Percentiles rank a stretch among this genome's conserved stretches.
Conservation (phyloP, 2,888 invertebrate genomes). For the Thereva unica region DNA sequence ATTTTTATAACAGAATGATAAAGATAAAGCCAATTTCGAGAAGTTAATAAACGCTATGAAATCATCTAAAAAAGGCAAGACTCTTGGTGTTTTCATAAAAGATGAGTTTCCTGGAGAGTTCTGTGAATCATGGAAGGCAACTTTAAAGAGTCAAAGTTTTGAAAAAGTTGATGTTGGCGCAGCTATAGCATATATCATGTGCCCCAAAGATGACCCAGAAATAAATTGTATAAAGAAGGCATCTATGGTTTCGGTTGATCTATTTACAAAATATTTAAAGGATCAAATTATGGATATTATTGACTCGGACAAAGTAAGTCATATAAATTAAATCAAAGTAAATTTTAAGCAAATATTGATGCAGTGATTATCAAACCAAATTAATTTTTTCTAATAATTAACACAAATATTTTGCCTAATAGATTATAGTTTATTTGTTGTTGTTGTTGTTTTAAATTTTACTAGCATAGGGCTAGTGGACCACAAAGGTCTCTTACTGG, state of each 20-base stretch:
- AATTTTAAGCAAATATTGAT: background rate
- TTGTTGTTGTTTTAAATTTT: too few relatives aligned
- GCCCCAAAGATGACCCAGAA: slow-evolving; percentile 93
- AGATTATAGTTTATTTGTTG: too few relatives aligned
- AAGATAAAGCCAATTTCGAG: slow-evolving; percentile 89
- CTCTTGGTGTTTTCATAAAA: slow-evolving; percentile 87
- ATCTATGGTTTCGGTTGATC: slow-evolving; percentile 87
- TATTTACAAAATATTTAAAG: slow-evolving; percentile 94
- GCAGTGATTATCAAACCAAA: background rate
- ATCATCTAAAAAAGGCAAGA: slow-evolving; percentile 85
- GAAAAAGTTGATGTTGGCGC: slow-evolving; percentile 86
- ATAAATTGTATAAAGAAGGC: slow-evolving; percentile 89
- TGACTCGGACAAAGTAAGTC: slow-evolving; percentile 89
- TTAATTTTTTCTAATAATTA: background rate
- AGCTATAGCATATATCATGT: slow-evolving; percentile 83
- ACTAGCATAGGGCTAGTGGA: too few relatives aligned
- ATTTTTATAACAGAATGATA: slow-evolving; percentile 70
- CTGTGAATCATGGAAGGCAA: slow-evolving; percentile 86
- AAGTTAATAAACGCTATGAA: slow-evolving; percentile 79
- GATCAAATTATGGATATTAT: slow-evolving; percentile 99
- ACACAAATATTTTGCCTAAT: background rate
- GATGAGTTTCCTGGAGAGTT: slow-evolving; percentile 94
- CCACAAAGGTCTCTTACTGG: too few relatives aligned
- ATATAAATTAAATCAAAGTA: too few relatives aligned
- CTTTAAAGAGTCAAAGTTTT: slow-evolving; percentile 76